Conservation (phyloP, 2,888 invertebrate species). For the Melanargia galathea region DNA sequence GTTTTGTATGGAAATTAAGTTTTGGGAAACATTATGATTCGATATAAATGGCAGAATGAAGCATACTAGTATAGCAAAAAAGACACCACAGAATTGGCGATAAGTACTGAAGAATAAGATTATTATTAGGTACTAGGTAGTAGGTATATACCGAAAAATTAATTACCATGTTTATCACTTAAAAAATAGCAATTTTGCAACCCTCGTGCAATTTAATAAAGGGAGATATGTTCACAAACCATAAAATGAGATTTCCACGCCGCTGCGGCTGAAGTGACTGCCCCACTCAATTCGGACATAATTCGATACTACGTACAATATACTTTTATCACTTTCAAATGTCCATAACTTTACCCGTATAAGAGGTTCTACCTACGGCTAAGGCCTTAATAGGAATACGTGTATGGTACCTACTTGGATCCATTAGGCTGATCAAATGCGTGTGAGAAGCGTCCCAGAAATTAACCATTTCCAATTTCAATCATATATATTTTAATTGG, state of each 20-base stretch:
- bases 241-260: conserved; percentile 61
- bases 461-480: background rate
- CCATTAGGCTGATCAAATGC: background rate
- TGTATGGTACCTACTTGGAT: background rate
- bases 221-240: conserved; percentile 56
- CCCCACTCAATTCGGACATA: conserved; percentile 35
- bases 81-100: no score
- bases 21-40: no score
- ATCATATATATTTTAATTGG: no score
- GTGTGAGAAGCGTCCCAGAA: background rate
- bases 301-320: conserved; percentile 21
- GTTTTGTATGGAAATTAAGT: no score
- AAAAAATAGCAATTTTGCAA: conserved; percentile 30
- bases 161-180: conserved; percentile 13
- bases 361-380: no score
- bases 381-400: background rate
- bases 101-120: no score
- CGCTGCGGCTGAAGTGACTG: conserved; percentile 39
- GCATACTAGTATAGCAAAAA: no score
- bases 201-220: conserved; percentile 53
- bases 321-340: conserved; percentile 4
- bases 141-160: background rate
- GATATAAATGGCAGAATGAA: no score
- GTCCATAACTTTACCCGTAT: background rate
- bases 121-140: no score